Base-by-base conservation (phyloP, 2,113 vertebrate species). In the Tauraco erythrolophus region DNA sequence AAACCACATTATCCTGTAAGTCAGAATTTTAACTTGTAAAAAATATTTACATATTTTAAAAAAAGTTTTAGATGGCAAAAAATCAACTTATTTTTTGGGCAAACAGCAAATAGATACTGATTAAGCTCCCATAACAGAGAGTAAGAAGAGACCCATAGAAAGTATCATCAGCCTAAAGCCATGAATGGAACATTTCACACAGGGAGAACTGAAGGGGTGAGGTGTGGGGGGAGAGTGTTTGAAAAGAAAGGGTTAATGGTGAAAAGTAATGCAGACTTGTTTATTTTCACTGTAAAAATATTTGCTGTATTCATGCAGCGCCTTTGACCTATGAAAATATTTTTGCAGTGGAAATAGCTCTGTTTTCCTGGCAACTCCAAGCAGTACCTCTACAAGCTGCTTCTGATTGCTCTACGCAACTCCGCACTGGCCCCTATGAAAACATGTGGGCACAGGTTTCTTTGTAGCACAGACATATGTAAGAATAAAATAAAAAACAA, bases 251-350 rank as follows among this genome's bases (percentile, higher is more conserved):
- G 13, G 94, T 96, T 97, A 97, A 91, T 25, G 17, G 39, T 24
- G 18, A 90, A 91, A 92, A 80, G 51, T 22, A 91, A 79, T 37
- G 45, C 61, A 86, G 65, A 88, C 58, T 87, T 95, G 86, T 90
- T 96, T 97, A 84, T 96, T 97, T 94, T 84, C 83, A 87, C 51
- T 87, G 74, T 92, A 94, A 95, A 96, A 96, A 96, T 92, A 97
- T 97, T 94, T 94, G 82, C 79, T 89, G 66, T 92, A 92, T 97
- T 95, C 84, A 65, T 90, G 88, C 76, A 87, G 69, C 91, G 88
- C 83, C 80, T 96, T 37, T 96, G 94, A 94, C 94, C 95, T 95
- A 95, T 0, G 18, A 96, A 96, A 97, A 96, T 94, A 97, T 94
- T 97, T 95, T 94, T 91, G 70, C 76, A 89, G 65, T 96, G 45